Evolutionary conservation across 2,888 invertebrate genomes (phyloP), one percentile per base, ranked within the genome.

Genomic region (Metellina segmentata): DNA sequence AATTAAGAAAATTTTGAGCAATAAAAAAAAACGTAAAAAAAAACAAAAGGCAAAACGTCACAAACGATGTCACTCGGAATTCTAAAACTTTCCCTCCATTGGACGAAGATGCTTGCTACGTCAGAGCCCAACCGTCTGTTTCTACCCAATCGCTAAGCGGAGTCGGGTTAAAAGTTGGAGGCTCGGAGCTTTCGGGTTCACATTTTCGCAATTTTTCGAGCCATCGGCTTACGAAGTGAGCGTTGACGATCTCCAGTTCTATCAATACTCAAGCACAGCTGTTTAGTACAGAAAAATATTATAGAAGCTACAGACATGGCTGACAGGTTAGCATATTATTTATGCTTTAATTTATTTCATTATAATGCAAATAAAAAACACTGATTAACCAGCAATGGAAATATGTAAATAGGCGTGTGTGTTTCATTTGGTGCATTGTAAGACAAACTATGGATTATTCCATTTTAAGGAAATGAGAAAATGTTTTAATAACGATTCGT

Each of bases 121-220:
- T 91, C 91, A 91, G 82, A 83, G 82, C 91, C 87, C 71, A 87
- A 61, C 91, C 87, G 71, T 61, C 53, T 61, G 53, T 48, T 72
- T 75, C 51, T 16, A 61, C 1, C 91, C 91, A 91, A 91, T 91
- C 87, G 71, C 81, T 48, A 69, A 53, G n/a, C 51, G 53, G 71
- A 53, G 51, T 82, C 52, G 52, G 91, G 77, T 91, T 91, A 91
- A 91, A 91, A 91, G 91, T 91, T 91, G 71, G 90, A 72, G 72
- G 91, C 71, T 49, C 51, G 72, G 34, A 87, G 91, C 91, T 91
- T 86, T 82, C 49, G 87, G 82, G 74, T 52, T 90, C 91, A 91
- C 71, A 90, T 53, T 87, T 75, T 86, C 81, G 49, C 81, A 78
- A 87, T 72, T 91, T 90, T 90, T 81, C 85, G 85, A 78, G 89